phyloP scores from a whole-genome alignment of 2,797 vertebrate genomes.

The Sebastes cheni region DNA sequence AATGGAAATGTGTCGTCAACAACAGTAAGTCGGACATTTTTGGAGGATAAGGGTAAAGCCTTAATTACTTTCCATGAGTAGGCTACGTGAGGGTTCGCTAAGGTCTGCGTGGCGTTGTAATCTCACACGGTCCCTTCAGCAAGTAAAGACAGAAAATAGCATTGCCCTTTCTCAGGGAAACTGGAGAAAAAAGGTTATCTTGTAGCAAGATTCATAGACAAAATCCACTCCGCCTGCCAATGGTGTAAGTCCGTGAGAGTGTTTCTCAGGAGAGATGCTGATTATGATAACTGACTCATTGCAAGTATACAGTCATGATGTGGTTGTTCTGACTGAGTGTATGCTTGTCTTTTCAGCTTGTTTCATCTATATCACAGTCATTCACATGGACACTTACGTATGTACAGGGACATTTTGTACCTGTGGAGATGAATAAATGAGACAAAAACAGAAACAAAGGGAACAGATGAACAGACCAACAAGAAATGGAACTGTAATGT shows the following conservation, averaged over 20 bases:
- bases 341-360: neutral
- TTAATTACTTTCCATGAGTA: too few relatives aligned
- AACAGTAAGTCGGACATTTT: too few relatives aligned
- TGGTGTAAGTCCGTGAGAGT: neutral
- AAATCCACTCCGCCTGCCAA: neutral
- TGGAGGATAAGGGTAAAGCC: too few relatives aligned
- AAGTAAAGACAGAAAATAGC: neutral
- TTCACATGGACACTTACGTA: too few relatives aligned
- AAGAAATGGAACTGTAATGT: neutral
- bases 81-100: too few relatives aligned
- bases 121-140: neutral
- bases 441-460: neutral
- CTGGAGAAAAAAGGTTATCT: neutral
- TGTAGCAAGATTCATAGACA: neutral
- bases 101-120: accelerated
- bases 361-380: neutral
- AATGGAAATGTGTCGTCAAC: too few relatives aligned
- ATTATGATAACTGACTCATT: neutral
- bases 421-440: neutral
- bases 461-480: neutral
- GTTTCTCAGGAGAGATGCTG: neutral
- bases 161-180: neutral
- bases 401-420: neutral
- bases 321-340: neutral
- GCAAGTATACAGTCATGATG: neutral